Percentiles rank a stretch among this genome's conserved stretches.
These are phyloP conservation scores for Speoplatyrhinus poulsoni DNA, from an alignment of 2,113 vertebrate genomes.

Conservation along the genomic window DNA sequence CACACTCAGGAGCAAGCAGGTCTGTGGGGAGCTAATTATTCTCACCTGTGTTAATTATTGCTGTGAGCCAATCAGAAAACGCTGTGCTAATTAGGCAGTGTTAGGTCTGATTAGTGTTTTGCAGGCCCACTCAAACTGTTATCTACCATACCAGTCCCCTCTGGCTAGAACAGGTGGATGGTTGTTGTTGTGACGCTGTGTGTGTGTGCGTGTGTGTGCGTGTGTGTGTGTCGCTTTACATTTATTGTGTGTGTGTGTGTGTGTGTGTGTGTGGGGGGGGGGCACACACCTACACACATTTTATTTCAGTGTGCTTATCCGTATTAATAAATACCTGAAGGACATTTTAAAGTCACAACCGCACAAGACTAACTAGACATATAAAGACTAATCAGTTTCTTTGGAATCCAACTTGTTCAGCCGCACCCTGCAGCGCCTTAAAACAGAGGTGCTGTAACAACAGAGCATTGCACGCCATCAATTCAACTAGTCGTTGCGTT, in stretches of 20 bases:
- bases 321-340: slow-evolving; percentile 67
- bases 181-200: slow-evolving; percentile 52
- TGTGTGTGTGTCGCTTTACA: neutral
- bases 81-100: slow-evolving; percentile 95
- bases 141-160: slow-evolving; percentile 70
- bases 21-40: slow-evolving; percentile 98
- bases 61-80: slow-evolving; percentile 98
- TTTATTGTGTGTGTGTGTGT: neutral
- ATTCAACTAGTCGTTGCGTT: slow-evolving; percentile 29
- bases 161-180: slow-evolving; percentile 66
- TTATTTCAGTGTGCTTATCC: slow-evolving; percentile 23
- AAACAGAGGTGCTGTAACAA: neutral
- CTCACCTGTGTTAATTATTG: slow-evolving; percentile 99
- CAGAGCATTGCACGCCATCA: slow-evolving; percentile 7
- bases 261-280: neutral
- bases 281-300: neutral
- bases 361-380: no score
- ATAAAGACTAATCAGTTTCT: slow-evolving; percentile 48
- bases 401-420: slow-evolving; percentile 42
- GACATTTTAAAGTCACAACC: slow-evolving; percentile 52
- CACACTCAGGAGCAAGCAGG: slow-evolving; percentile 67
- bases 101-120: slow-evolving; percentile 89
- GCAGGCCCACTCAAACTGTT: slow-evolving; percentile 83
- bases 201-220: slow-evolving; percentile 30
- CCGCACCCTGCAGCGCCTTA: neutral